Conservation (phyloP, 2,888 invertebrate genomes). For the Drosophila parthenogenetica region DNA sequence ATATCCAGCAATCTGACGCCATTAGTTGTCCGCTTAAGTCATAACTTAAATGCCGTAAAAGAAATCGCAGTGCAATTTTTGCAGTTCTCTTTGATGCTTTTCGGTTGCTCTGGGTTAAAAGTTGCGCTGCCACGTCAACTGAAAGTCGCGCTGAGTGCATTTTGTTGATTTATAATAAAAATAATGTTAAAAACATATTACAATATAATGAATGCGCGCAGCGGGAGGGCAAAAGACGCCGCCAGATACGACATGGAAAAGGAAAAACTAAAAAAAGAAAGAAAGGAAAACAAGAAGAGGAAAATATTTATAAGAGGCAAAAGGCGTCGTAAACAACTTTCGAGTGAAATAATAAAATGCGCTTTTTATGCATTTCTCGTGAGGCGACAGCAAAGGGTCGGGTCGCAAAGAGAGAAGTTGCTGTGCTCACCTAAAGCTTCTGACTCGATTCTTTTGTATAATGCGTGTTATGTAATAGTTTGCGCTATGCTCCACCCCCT, state of each 20-base stretch:
- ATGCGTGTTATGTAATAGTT: slow-evolving; percentile 77
- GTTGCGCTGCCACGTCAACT: slow-evolving; percentile 57
- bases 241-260: slow-evolving; percentile 42
- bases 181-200: slow-evolving; percentile 76
- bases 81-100: slow-evolving; percentile 12
- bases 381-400: background rate
- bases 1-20: slow-evolving; percentile 11
- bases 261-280: slow-evolving; percentile 3
- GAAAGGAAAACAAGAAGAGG: slow-evolving; percentile 2
- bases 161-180: slow-evolving; percentile 76
- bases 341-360: slow-evolving; percentile 79
- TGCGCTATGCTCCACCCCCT: slow-evolving; percentile 21
- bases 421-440: slow-evolving; percentile 22
- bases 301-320: slow-evolving; percentile 17
- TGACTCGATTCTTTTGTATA: slow-evolving; percentile 41
- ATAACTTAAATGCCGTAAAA: slow-evolving; percentile 54
- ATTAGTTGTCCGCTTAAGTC: slow-evolving; percentile 41
- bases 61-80: slow-evolving; percentile 50
- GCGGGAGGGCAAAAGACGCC: slow-evolving; percentile 32
- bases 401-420: background rate
- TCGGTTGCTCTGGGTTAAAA: slow-evolving; percentile 37
- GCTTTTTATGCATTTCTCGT: slow-evolving; percentile 71
- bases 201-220: slow-evolving; percentile 70
- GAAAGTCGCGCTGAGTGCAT: slow-evolving; percentile 67
- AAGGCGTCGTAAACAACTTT: slow-evolving; percentile 75